Percentiles rank a stretch among this genome's conserved stretches.
phyloP scores from a whole-genome alignment of 2,888 invertebrate genomes.

The Caenorhabditis afra region DNA sequence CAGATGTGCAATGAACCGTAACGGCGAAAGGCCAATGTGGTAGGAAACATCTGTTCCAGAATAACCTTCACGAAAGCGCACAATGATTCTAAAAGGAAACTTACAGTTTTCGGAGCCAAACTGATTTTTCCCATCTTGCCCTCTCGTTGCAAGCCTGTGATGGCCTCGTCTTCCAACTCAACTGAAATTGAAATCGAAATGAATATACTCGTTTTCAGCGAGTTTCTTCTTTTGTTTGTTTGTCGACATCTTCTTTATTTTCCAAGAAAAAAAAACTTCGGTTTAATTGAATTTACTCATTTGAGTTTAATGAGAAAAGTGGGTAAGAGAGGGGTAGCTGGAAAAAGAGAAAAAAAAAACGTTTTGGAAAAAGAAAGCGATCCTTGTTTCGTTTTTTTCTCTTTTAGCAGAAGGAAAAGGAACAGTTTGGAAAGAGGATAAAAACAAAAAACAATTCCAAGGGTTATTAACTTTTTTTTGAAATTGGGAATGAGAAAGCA shows the following conservation, averaged over 20 bases:
- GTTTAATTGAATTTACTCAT: no score
- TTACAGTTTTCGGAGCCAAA: constrained; percentile 19
- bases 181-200: background rate
- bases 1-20: constrained; percentile 16
- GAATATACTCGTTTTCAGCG: no score
- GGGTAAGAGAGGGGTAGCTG: background rate
- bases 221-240: constrained; percentile 9
- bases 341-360: constrained; percentile 3
- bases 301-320: no score
- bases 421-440: constrained; percentile 8
- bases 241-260: no score
- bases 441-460: background rate
- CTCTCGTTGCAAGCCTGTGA: background rate
- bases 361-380: background rate
- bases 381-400: background rate
- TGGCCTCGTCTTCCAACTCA: background rate
- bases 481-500: constrained; percentile 9
- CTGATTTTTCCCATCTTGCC: background rate
- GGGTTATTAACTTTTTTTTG: no score
- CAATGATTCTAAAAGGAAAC: constrained; percentile 5
- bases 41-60: constrained; percentile 9
- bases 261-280: no score
- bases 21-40: background rate
- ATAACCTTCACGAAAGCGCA: background rate
- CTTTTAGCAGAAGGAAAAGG: no score